Base-by-base conservation (phyloP, 2,888 invertebrate species). In the Nemotelus pantherinus region DNA sequence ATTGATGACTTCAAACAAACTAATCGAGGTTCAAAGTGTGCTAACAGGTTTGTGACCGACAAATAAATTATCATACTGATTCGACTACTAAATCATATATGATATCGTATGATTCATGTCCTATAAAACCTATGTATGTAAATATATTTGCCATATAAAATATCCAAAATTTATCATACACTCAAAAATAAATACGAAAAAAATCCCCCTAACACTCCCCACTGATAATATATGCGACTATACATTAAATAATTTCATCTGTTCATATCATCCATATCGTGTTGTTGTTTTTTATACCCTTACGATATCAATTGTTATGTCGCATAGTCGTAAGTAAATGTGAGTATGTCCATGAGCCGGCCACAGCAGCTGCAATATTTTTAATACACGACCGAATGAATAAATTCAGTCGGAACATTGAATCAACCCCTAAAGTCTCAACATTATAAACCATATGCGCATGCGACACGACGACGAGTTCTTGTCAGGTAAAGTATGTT, bases 361-460 rank as follows among this genome's bases (percentile, higher is more conserved):
- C 39, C 63, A 63, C 25, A 39, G 48, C 74, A 74, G 74, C 74
- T 74, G 74, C 74, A 44, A 74, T 63, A 25, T 25, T 25, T 25
- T 68, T 48, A 63, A 7, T 39, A 63, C 41, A 41, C 55, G 57
- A 45, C 39, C 5, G 47, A 7, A 41, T n/a, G 47, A 41, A 68
- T 41, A n/a, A 57, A 72, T 45, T 58, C 60, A 43, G 58, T 25
- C 60, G 60, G 58, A 47, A 60, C 63, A 74, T 25, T 25, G 39
- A 48, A 74, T 39, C 63, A 74, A 74, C 74, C 74, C 74, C 74
- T 74, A 50, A 47, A 74, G 10, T 53, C 48, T 55, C 47, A 45
- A 25, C 41, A 45, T 47, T 55, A 47, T 60, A 58, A 63, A 41
- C 74, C 74, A 74, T 74, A 74, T 74, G 74, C 63, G 74, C 60